Conservation (phyloP, 2,113 vertebrate species). For the Leiothrix lutea region DNA sequence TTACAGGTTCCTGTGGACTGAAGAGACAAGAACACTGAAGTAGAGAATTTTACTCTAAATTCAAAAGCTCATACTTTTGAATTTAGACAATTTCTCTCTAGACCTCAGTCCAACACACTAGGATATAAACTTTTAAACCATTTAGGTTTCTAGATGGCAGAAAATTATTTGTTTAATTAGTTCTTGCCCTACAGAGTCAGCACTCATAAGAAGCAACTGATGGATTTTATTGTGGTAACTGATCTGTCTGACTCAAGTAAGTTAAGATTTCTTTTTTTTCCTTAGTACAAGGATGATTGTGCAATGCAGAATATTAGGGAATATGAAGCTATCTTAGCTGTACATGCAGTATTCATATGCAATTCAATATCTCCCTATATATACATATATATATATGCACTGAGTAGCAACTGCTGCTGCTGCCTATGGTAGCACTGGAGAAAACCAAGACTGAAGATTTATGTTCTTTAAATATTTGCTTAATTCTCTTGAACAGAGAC, state of each 20-base stretch:
- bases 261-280: background rate
- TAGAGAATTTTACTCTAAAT: background rate
- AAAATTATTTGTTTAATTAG: background rate
- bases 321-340: background rate
- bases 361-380: background rate
- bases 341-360: background rate
- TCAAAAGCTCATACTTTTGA: background rate
- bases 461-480: background rate
- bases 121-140: background rate
- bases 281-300: background rate
- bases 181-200: background rate
- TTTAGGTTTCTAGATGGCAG: background rate
- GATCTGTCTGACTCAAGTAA: background rate
- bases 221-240: background rate
- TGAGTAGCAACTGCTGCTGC: background rate
- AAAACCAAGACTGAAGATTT: background rate
- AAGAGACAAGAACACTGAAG: background rate
- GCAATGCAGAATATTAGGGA: background rate
- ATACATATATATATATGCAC: background rate
- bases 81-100: background rate
- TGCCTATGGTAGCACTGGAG: background rate
- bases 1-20: background rate
- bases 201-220: background rate
- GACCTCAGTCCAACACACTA: background rate
- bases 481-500: background rate